Evolutionary conservation across 2,113 vertebrate species (phyloP), one percentile per base, ranked within the genome.

Genomic region (Nicator chloris): DNA sequence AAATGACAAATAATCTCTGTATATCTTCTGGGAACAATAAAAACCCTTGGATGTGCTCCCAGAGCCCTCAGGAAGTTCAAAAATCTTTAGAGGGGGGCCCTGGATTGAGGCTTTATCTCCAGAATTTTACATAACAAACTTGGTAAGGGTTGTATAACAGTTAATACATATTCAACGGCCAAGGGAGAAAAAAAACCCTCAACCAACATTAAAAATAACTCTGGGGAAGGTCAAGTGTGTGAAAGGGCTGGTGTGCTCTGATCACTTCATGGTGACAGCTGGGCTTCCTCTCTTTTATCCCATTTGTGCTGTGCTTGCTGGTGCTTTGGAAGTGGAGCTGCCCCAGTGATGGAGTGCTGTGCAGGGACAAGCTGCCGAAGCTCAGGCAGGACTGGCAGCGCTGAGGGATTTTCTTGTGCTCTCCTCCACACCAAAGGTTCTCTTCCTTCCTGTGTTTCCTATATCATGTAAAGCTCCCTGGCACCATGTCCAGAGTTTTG

Each of bases 161-260:
- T 63, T 93, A 78, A 96, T 97, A 87, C 92, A 97, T 95, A 97
- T 95, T 97, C 96, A 97, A 59, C 79, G 63, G 51, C 65, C 40
- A 53, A 50, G n/a, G 26, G 23, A 33, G 16, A 22, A 16, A 45
- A 50, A 57, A 37, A 42, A 18, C 19, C 8, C 7, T 8, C 63
- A 42, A 87, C 16, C 13, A 60, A 53, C 73, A 53, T 81, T 80
- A 95, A 90, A 95, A 96, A 92, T 70, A 96, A 89, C 71, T 53
- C n/a, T 26, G n/a, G 33, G 57, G 87, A 92, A 94, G 83, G 88
- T 95, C 90, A 96, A 95, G 50, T 71, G 86, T 35, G 13, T 94
- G 90, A 95, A 95, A 95, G 88, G 69, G 81, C 65, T 82, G 56
- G 73, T 93, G 73, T 69, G n/a, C 82, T 93, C 57, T 50, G 87